Conservation (phyloP, 2,888 invertebrate genomes). For the Latheticus oryzae region DNA sequence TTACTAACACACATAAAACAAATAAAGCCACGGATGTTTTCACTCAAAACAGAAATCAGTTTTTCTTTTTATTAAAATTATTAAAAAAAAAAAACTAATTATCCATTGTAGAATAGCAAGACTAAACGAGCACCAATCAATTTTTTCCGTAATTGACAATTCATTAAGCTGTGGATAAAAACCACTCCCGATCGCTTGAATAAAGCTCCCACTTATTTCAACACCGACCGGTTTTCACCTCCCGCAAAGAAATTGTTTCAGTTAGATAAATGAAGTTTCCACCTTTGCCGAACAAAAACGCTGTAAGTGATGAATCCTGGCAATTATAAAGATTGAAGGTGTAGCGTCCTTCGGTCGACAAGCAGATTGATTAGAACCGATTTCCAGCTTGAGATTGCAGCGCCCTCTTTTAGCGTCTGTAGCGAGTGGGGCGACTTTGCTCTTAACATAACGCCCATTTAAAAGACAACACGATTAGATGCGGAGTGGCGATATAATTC, state of each 20-base stretch:
- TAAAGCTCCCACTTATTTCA: slow-evolving; percentile 27
- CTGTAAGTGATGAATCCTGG: slow-evolving; percentile 46
- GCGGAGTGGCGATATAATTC: slow-evolving; percentile 11
- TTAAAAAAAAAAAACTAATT: slow-evolving; percentile 33
- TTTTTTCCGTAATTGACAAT: slow-evolving; percentile 38
- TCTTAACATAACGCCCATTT: slow-evolving; percentile 12
- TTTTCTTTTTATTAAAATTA: no score
- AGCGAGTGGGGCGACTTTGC: background rate
- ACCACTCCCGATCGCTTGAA: slow-evolving; percentile 10
- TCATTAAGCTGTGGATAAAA: slow-evolving; percentile 33
- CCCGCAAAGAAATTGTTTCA: slow-evolving; percentile 40
- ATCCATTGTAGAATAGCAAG: no score
- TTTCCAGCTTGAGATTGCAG: slow-evolving; percentile 27
- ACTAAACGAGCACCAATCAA: slow-evolving; percentile 33
- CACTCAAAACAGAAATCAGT: no score
- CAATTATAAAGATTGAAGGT: slow-evolving; percentile 50
- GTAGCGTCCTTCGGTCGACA: slow-evolving; percentile 44
- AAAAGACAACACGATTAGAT: slow-evolving; percentile 27
- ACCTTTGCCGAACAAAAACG: slow-evolving; percentile 42
- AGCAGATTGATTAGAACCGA: slow-evolving; percentile 46
- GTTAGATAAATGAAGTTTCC: slow-evolving; percentile 44
- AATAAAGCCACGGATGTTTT: no score
- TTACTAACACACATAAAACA: no score
- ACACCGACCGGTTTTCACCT: slow-evolving; percentile 10
- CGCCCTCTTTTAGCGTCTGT: slow-evolving; percentile 22